phyloP scores from a whole-genome alignment of 64 coral and sea anemone genomes.

The Porites australiensis region DNA sequence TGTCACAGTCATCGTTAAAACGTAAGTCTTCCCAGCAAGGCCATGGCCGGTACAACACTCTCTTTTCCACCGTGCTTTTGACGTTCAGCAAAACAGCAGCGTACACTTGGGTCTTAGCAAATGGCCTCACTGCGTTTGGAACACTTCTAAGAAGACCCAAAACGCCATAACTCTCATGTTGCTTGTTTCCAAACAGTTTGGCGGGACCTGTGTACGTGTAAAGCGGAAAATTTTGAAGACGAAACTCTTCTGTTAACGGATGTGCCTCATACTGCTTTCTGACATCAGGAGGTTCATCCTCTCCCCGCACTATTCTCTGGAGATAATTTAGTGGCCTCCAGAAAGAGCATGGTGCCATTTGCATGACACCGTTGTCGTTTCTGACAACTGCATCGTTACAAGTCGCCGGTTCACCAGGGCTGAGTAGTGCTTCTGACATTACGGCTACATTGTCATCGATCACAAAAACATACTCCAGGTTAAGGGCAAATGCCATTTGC shows the following conservation, averaged over 20 bases:
- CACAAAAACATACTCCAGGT: conserved; percentile 55
- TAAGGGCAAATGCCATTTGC: conserved; percentile 27
- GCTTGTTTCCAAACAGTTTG: conserved; percentile 1
- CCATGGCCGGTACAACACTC: conserved; percentile 64
- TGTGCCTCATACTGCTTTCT: background rate
- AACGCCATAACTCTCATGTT: conserved; percentile 51
- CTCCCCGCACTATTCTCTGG: conserved; percentile 39
- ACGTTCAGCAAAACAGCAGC: conserved; percentile 57
- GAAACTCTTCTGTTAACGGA: background rate
- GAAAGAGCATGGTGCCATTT: conserved; percentile 48
- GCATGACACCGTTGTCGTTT: conserved; percentile 30
- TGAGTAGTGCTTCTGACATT: conserved; percentile 48
- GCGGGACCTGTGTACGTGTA: conserved; percentile 64
- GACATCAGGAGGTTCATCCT: background rate
- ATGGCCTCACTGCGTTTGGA: conserved; percentile 32
- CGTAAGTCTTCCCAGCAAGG: conserved; percentile 72
- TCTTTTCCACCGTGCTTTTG: conserved; percentile 59
- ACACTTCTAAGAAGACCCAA: conserved; percentile 44
- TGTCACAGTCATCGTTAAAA: conserved; percentile 71
- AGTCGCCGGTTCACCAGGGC: background rate
- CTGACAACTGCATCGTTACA: background rate
- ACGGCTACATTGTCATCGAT: conserved; percentile 64
- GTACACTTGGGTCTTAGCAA: conserved; percentile 62
- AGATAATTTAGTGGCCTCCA: conserved; percentile 13
- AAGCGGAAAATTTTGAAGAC: background rate